A percentile compares a stretch with the other conserved stretches of the same genome.
Evolutionary conservation across 1,140 invertebrate genomes (phyloP).

Genomic region (Heliothis subflexa): DNA sequence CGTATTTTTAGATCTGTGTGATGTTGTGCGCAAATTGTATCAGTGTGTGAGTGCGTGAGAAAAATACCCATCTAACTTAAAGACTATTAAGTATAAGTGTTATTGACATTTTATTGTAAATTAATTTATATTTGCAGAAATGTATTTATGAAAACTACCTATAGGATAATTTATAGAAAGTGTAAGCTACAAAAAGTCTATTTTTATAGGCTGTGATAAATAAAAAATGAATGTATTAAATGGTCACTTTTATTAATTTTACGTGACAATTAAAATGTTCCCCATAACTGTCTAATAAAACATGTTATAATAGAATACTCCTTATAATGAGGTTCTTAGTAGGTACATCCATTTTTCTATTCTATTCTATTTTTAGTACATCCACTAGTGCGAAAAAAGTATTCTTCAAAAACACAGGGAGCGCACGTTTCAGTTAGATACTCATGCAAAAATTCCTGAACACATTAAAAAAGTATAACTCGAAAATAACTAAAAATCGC

Average conservation of each 20-base stretch:
- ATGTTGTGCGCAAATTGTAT: conserved; percentile 13
- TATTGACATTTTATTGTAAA: conserved; percentile 21
- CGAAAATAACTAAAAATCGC: no score
- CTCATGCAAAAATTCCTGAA: no score
- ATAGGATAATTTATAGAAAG: not conserved
- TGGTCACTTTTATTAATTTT: not conserved
- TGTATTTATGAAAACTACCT: conserved; percentile 15
- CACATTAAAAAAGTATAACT: no score
- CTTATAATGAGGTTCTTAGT: not conserved
- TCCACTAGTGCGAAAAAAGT: no score
- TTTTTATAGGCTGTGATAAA: conserved; percentile 74
- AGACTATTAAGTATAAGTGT: conserved; percentile 21
- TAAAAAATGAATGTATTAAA: conserved; percentile 22
- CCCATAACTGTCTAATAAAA: not conserved
- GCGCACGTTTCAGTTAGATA: no score
- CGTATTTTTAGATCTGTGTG: conserved; percentile 23
- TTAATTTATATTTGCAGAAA: conserved; percentile 28
- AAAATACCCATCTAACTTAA: conserved; percentile 3
- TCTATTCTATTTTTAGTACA: no score
- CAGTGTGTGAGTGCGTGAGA: not conserved
- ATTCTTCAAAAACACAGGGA: no score
- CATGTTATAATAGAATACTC: not conserved
- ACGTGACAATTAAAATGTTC: not conserved
- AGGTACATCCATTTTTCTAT: no score
- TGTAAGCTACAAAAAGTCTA: conserved; percentile 53